Evolutionary conservation across 1,140 invertebrate species (phyloP).

Genomic region (Drosophila sp.): DNA sequence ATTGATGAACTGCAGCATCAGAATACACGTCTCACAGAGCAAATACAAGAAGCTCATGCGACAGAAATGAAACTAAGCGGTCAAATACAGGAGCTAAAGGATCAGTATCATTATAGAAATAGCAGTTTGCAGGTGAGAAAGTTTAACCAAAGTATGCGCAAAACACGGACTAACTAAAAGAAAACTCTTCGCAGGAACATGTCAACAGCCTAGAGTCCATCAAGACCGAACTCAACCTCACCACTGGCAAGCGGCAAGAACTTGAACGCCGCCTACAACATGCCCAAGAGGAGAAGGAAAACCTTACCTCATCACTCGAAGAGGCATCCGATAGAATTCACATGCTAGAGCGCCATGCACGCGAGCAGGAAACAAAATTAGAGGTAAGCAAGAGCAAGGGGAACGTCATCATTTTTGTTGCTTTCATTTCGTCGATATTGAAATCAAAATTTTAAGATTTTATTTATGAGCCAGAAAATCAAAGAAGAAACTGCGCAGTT

Average conservation of each 20-base stretch:
- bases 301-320: conserved; percentile 90
- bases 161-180: too few relatives aligned
- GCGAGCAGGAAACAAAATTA: conserved; percentile 89
- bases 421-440: background rate
- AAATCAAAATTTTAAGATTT: conserved; percentile 69
- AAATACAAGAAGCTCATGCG: conserved; percentile 92
- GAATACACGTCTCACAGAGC: conserved; percentile 93
- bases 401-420: too few relatives aligned
- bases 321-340: conserved; percentile 94
- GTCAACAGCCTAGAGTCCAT: conserved; percentile 94
- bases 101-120: conserved; percentile 92
- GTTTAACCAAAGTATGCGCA: too few relatives aligned
- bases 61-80: conserved; percentile 91
- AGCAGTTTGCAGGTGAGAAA: conserved; percentile 86
- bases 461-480: conserved; percentile 57
- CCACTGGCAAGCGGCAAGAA: conserved; percentile 92
- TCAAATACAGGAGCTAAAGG: conserved; percentile 91
- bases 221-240: conserved; percentile 92
- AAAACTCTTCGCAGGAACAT: conserved; percentile 87
- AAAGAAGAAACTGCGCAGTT: conserved; percentile 64
- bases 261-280: conserved; percentile 90
- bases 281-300: conserved; percentile 90
- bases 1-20: conserved; percentile 95
- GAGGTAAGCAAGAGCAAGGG: conserved; percentile 59
- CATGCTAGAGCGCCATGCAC: conserved; percentile 91